These are phyloP conservation scores for Gephyroberyx darwinii DNA, from an alignment of 2,797 vertebrate genomes.

Conservation along the genomic window DNA sequence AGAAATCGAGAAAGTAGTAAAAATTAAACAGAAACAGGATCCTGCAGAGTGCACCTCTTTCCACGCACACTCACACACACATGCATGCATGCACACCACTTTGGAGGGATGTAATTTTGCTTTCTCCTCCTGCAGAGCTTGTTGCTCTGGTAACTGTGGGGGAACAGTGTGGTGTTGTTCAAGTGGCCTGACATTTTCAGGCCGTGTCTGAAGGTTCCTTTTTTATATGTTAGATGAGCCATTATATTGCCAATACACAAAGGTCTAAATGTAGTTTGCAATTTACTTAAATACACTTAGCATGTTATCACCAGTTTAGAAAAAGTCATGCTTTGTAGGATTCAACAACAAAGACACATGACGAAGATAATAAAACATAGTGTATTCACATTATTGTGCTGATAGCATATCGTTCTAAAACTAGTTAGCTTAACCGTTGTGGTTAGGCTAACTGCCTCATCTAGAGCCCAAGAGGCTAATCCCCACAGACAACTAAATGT, in stretches of 20 bases:
- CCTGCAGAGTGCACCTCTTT: constrained; percentile 4
- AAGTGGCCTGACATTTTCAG: constrained; percentile 74
- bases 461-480: constrained; percentile 6
- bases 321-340: neutral
- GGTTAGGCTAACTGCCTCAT: neutral
- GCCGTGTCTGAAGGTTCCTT: constrained; percentile 64
- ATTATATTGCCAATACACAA: constrained; percentile 1
- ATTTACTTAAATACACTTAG: neutral
- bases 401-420: neutral
- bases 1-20: constrained; percentile 9
- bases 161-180: constrained; percentile 64
- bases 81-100: constrained; percentile 42
- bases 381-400: neutral
- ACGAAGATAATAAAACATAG: neutral
- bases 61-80: neutral
- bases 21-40: constrained; percentile 17
- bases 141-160: constrained; percentile 76
- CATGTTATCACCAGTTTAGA: neutral
- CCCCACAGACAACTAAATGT: constrained; percentile 6
- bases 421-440: neutral
- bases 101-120: constrained; percentile 67
- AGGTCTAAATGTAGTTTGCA: neutral
- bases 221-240: constrained; percentile 24
- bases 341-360: neutral
- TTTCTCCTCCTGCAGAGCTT: constrained; percentile 65